Conservation (phyloP, 2,888 invertebrate species). For the Drosophila longiperda region DNA sequence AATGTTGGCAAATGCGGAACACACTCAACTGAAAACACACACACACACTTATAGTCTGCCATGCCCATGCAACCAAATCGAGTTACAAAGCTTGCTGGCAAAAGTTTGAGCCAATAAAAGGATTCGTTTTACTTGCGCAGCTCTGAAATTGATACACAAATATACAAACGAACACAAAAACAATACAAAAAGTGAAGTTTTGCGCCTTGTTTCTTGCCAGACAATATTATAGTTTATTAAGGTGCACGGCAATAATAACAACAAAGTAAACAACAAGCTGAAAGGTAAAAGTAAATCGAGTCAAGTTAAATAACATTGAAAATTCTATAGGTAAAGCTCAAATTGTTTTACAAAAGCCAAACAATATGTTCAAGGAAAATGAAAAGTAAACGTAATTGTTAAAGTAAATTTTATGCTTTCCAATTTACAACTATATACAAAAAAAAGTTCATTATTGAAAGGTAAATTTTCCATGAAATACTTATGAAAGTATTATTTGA, state of each 20-base stretch:
- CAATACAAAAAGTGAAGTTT: slow-evolving; percentile 12
- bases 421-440: not conserved
- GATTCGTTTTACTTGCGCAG: slow-evolving; percentile 57
- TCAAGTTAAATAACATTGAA: slow-evolving; percentile 76
- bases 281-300: slow-evolving; percentile 49
- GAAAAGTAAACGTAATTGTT: not conserved
- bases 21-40: slow-evolving; percentile 26
- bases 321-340: slow-evolving; percentile 59
- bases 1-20: slow-evolving; percentile 62
- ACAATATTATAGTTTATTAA: slow-evolving; percentile 56
- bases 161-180: slow-evolving; percentile 4
- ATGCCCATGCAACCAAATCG: slow-evolving; percentile 57
- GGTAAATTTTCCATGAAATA: not conserved
- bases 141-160: slow-evolving; percentile 71
- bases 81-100: slow-evolving; percentile 65
- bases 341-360: slow-evolving; percentile 49
- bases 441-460: not conserved
- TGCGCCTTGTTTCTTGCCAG: slow-evolving; percentile 44
- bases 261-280: slow-evolving; percentile 14
- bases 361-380: slow-evolving; percentile 32
- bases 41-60: slow-evolving; percentile 17
- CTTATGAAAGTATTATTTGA: not conserved
- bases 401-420: slow-evolving; percentile 13
- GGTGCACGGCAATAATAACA: slow-evolving; percentile 29
- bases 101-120: slow-evolving; percentile 80